A percentile compares a stretch with the other conserved stretches of the same genome.
phyloP scores from a whole-genome alignment of 35 echinoderm and acorn worm genomes.

The Heliocidaris tuberculata region DNA sequence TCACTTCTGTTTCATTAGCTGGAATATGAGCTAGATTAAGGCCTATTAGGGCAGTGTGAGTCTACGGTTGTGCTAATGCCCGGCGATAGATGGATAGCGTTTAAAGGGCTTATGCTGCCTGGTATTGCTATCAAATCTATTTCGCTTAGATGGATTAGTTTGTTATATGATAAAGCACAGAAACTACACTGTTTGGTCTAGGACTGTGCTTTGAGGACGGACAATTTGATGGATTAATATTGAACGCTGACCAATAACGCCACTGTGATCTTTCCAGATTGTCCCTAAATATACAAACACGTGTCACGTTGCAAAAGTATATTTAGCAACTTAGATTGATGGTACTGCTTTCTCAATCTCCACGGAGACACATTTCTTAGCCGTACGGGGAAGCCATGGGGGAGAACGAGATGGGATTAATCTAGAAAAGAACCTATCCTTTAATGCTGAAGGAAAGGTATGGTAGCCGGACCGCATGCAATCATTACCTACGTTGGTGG shows the following conservation, averaged over 20 bases:
- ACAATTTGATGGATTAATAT: background rate
- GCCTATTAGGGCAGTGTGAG: background rate
- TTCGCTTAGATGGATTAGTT: background rate
- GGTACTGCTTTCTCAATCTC: conserved; percentile 9
- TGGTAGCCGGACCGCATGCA: too few species aligned
- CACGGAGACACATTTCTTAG: background rate
- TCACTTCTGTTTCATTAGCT: conserved; percentile 46
- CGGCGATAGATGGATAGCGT: background rate
- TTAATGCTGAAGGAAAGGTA: background rate
- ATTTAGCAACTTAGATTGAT: conserved; percentile 11
- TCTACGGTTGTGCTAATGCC: background rate
- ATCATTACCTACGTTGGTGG: too few species aligned
- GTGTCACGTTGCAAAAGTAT: conserved; percentile 2
- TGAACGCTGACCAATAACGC: background rate
- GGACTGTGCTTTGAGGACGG: background rate
- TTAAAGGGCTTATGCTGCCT: background rate
- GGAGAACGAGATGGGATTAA: background rate
- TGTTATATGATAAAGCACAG: background rate
- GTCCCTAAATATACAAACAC: conserved; percentile 2
- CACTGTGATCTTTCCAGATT: background rate
- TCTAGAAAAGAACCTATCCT: background rate
- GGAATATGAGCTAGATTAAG: conserved; percentile 18
- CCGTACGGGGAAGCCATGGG: background rate
- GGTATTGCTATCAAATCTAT: background rate
- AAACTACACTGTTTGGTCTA: background rate